phyloP scores from a whole-genome alignment of 2,797 vertebrate genomes.

The Alcedo atthis region DNA sequence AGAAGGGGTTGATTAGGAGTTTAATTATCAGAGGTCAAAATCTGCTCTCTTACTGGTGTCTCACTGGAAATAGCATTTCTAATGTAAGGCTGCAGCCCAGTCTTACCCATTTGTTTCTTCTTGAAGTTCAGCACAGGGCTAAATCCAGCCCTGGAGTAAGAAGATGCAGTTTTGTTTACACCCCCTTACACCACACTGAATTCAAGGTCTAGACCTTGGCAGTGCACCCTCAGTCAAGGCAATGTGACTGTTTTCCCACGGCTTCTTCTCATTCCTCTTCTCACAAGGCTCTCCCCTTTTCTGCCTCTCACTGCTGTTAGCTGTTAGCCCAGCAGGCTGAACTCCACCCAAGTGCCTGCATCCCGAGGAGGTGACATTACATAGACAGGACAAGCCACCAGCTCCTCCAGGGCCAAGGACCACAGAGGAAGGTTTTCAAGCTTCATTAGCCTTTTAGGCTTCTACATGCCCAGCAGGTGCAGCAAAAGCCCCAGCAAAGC shows the following conservation, averaged over 20 bases:
- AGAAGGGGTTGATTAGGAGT: conserved; percentile 40
- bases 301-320: not conserved
- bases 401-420: not conserved
- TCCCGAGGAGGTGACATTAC: not conserved
- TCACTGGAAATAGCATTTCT: conserved; percentile 16
- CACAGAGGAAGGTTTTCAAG: not conserved
- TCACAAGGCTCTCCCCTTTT: not conserved
- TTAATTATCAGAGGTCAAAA: conserved; percentile 49
- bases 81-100: not conserved
- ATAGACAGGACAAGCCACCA: not conserved
- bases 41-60: conserved; percentile 6
- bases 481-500: not conserved
- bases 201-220: conserved; percentile 16
- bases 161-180: conserved; percentile 19
- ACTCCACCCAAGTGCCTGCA: accelerated
- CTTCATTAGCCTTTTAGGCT: not conserved
- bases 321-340: not conserved
- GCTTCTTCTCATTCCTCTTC: conserved; percentile 25
- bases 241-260: conserved; percentile 36
- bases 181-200: not conserved
- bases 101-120: conserved; percentile 7
- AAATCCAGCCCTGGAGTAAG: conserved; percentile 13
- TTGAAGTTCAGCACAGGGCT: not conserved
- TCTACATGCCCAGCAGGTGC: not conserved
- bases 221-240: not conserved